Percentiles rank a stretch among this genome's conserved stretches.
These are phyloP conservation scores for Anableps anableps DNA, from an alignment of 2,797 vertebrate species.

Conservation along the genomic window DNA sequence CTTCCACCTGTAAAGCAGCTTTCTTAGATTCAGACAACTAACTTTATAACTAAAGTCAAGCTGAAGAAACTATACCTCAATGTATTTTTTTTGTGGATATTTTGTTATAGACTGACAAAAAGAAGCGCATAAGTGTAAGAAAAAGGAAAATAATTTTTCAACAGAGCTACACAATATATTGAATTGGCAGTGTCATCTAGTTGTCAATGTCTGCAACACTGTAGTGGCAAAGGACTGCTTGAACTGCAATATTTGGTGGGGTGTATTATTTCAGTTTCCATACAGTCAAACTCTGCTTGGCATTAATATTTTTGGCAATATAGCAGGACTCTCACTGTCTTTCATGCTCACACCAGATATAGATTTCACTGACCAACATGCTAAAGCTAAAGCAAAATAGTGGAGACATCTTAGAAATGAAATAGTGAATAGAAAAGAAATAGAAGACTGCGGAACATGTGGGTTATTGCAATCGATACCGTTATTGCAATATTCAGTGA, in stretches of 20 bases:
- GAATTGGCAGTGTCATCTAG: no score
- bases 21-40: background rate
- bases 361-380: background rate
- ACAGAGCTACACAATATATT: background rate
- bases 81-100: background rate
- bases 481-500: no score
- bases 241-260: background rate
- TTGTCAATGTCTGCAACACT: background rate
- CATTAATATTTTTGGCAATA: background rate
- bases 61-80: background rate
- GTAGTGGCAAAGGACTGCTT: no score
- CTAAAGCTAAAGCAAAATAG: no score
- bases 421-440: no score
- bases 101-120: background rate
- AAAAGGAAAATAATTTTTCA: background rate
- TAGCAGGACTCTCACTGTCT: background rate
- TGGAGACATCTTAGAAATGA: no score
- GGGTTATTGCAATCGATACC: no score
- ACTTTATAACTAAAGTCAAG: background rate
- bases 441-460: no score
- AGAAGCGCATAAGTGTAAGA: no score
- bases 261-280: background rate
- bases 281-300: background rate
- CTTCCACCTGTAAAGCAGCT: background rate
- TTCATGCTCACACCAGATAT: background rate